Percentiles rank a stretch among this genome's conserved stretches.
phyloP scores from a whole-genome alignment of 2,888 invertebrate genomes.

The Campoplex nolae region DNA sequence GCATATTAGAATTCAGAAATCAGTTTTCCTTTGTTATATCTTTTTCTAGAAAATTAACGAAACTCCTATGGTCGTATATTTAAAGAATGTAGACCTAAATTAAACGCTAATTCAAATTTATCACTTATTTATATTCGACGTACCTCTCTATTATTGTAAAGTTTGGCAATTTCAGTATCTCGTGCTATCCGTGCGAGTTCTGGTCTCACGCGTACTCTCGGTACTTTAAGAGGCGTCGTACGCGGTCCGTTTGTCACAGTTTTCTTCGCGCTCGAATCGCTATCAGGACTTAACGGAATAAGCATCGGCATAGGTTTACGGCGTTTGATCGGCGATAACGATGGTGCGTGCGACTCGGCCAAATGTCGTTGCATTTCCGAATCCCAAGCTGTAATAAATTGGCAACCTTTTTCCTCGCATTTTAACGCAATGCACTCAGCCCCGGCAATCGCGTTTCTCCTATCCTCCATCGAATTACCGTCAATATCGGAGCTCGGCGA shows the following conservation, averaged over 20 bases:
- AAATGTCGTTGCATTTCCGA: slow-evolving; percentile 86
- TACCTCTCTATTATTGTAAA: slow-evolving; percentile 80
- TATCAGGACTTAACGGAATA: slow-evolving; percentile 78
- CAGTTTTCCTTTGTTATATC: too few species aligned
- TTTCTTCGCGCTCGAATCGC: slow-evolving; percentile 69
- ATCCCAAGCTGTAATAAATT: slow-evolving; percentile 87
- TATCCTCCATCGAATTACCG: slow-evolving; percentile 72
- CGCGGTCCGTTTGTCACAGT: slow-evolving; percentile 67
- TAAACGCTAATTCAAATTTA: too few species aligned
- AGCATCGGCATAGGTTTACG: slow-evolving; percentile 82
- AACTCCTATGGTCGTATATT: too few species aligned
- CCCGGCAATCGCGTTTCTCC: slow-evolving; percentile 77
- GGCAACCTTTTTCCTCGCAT: slow-evolving; percentile 85
- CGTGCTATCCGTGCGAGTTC: slow-evolving; percentile 82
- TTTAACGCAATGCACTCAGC: slow-evolving; percentile 85
- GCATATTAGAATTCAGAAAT: too few species aligned
- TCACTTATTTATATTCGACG: not conserved
- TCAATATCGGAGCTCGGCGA: slow-evolving; percentile 60
- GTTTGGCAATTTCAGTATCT: slow-evolving; percentile 80
- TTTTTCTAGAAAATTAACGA: too few species aligned
- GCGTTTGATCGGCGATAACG: slow-evolving; percentile 72
- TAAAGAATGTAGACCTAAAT: too few species aligned
- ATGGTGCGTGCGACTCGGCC: slow-evolving; percentile 78
- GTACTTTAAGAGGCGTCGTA: slow-evolving; percentile 79
- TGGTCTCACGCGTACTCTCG: slow-evolving; percentile 81